These are phyloP conservation scores for Orthosia gracilis DNA, from an alignment of 2,888 invertebrate species.

Conservation along the genomic window DNA sequence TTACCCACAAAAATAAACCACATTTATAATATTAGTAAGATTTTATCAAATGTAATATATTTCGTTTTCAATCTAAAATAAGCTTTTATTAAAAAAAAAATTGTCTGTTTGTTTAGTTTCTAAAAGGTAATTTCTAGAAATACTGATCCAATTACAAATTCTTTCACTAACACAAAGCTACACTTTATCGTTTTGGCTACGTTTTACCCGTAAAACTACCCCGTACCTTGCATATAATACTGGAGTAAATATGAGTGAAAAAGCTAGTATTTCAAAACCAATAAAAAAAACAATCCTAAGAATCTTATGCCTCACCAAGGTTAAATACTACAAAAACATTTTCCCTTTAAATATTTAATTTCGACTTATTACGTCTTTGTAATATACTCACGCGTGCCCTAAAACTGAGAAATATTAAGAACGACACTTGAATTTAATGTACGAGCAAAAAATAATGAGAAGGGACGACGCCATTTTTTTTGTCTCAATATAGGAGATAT, in stretches of 20 bases:
- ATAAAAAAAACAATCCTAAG: not conserved
- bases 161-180: too few species aligned
- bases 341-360: slow-evolving; percentile 31
- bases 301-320: not conserved
- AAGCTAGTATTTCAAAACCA: not conserved
- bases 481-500: slow-evolving; percentile 18
- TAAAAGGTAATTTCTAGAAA: too few species aligned
- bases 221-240: not conserved
- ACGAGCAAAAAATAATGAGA: slow-evolving; percentile 40
- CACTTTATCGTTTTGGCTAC: too few species aligned
- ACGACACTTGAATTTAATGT: slow-evolving; percentile 46
- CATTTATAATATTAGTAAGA: too few species aligned
- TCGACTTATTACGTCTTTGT: slow-evolving; percentile 6
- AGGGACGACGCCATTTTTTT: slow-evolving; percentile 9
- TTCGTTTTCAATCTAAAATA: too few species aligned
- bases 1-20: too few species aligned
- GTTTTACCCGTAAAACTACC: too few species aligned
- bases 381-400: slow-evolving; percentile 33
- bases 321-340: slow-evolving; percentile 1
- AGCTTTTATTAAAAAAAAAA: too few species aligned
- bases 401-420: slow-evolving; percentile 43
- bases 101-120: accelerated
- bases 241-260: not conserved
- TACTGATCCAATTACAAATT: too few species aligned
- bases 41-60: too few species aligned